Conservation (phyloP, 2,797 vertebrate genomes). For the Sebastes minor region DNA sequence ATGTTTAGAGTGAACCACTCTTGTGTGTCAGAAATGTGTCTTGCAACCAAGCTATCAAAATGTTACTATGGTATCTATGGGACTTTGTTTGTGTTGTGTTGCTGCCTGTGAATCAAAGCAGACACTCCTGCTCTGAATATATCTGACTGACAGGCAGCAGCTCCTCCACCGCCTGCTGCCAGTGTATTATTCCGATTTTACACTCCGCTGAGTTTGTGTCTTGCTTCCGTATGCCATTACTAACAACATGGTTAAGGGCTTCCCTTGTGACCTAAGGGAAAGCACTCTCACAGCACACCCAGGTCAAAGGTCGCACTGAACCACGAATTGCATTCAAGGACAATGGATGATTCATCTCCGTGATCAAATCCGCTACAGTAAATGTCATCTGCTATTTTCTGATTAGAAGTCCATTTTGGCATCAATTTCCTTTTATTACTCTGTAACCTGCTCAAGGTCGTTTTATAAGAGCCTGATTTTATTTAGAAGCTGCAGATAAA, state of each 20-base stretch:
- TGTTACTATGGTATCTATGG: neutral
- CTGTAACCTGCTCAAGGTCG: conserved; percentile 47
- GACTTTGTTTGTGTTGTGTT: neutral
- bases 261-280: conserved; percentile 39
- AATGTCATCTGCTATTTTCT: conserved; percentile 44
- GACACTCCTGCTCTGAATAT: conserved; percentile 6
- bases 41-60: neutral
- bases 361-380: conserved; percentile 31
- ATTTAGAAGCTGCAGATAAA: conserved; percentile 38
- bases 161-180: conserved; percentile 25
- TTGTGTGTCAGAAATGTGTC: neutral
- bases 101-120: conserved; percentile 10
- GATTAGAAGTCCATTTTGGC: conserved; percentile 53
- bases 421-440: conserved; percentile 56
- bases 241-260: conserved; percentile 23
- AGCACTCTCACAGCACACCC: neutral
- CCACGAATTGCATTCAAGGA: conserved; percentile 37
- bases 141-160: conserved; percentile 26
- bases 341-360: conserved; percentile 43
- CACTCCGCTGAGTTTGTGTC: conserved; percentile 36
- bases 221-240: neutral
- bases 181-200: conserved; percentile 44
- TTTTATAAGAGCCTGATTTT: conserved; percentile 32
- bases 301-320: conserved; percentile 40
- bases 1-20: neutral